Evolutionary conservation across 2,113 vertebrate genomes (phyloP), one percentile per base, ranked within the genome.

Genomic region (Nannospalax galili): DNA sequence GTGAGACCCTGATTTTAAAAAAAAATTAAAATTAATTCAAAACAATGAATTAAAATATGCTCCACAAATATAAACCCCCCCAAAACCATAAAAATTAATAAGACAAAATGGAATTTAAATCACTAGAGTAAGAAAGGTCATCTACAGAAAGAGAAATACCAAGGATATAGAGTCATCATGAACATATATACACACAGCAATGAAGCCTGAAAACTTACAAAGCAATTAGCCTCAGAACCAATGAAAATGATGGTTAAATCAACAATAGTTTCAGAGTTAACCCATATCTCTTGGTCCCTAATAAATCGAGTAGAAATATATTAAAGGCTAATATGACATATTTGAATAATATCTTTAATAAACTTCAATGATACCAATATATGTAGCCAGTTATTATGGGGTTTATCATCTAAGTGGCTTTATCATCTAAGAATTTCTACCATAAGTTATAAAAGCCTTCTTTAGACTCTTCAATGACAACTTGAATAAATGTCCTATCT

Each of bases 301-400:
- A 79, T 56, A 91, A n/a, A 79, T 80, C 42, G 77, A 40, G 8
- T 30, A 74, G 58, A 88, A 80, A 72, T 92, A 94, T 75, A 84
- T 42, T 79, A 87, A 75, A 15, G 42, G 67, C 26, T 22, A 5
- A 42, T 32, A n/a, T 37, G 42, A 82, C 91, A 86, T 12, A 74
- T 42, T 58, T 94, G 48, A 94, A 64, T 86, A 93, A 75, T 80
- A 80, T 70, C 28, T 62, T 96, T 92, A 88, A 75, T 91, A 48
- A 81, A 12, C 1, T 69, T 91, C 4, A 42, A 26, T 35, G 95
- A 40, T 86, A 70, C 77, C n/a, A 56, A 56, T 74, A 15, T 30
- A 78, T 42, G 14, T 58, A 91, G 52, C 3, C 5, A 48, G 3
- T 37, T 92, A 58, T 52, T 90, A 17, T 9, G 8, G 16, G 1